A percentile compares a stretch with the other conserved stretches of the same genome.
These are phyloP conservation scores for Volucella inanis DNA, from an alignment of 2,888 invertebrate species.

Conservation along the genomic window DNA sequence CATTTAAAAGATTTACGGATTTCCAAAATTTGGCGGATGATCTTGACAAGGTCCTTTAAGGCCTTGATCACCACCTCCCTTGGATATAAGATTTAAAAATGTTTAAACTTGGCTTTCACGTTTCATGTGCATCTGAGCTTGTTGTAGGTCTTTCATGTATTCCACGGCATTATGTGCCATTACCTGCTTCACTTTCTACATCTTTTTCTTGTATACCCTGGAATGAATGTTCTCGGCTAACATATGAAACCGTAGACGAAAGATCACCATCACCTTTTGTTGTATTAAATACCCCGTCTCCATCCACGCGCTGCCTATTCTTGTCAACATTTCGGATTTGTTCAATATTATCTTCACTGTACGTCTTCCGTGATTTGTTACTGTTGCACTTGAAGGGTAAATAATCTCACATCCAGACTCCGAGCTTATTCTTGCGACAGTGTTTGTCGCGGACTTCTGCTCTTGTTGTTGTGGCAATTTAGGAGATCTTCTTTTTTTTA, in stretches of 20 bases:
- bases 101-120: slow-evolving; percentile 83
- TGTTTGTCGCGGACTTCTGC: slow-evolving; percentile 84
- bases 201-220: slow-evolving; percentile 90
- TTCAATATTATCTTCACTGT: slow-evolving; percentile 92
- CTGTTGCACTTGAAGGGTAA: slow-evolving; percentile 93
- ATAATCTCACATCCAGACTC: slow-evolving; percentile 90
- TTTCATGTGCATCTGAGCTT: slow-evolving; percentile 80
- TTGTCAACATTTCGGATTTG: slow-evolving; percentile 86
- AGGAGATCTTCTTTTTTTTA: slow-evolving; percentile 91
- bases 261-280: slow-evolving; percentile 80
- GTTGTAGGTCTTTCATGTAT: slow-evolving; percentile 80
- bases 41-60: slow-evolving; percentile 82
- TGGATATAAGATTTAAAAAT: slow-evolving; percentile 81
- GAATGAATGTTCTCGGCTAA: slow-evolving; percentile 89
- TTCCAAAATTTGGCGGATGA: no score
- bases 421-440: slow-evolving; percentile 90
- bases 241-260: slow-evolving; percentile 82
- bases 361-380: slow-evolving; percentile 93
- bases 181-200: no score
- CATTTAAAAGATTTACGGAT: no score
- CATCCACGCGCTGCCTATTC: slow-evolving; percentile 86
- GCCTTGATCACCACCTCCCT: slow-evolving; percentile 82
- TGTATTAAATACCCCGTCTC: slow-evolving; percentile 85
- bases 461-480: slow-evolving; percentile 86
- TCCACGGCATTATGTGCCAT: slow-evolving; percentile 85